Percentiles rank a stretch among this genome's conserved stretches.
These are phyloP conservation scores for Sphaeramia orbicularis DNA, from an alignment of 2,797 vertebrate species.

Conservation along the genomic window DNA sequence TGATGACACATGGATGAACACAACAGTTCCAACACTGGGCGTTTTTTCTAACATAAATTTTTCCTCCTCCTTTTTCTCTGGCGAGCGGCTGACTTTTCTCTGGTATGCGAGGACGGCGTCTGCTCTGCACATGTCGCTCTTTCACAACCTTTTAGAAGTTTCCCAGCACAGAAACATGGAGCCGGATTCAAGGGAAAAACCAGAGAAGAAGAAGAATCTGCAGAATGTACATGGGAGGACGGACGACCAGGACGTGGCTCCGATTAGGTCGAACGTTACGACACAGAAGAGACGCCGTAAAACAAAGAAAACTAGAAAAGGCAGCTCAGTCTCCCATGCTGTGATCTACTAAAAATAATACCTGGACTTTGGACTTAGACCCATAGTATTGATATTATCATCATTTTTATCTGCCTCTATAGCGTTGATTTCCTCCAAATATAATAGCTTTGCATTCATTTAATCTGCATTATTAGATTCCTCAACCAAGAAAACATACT, in stretches of 20 bases:
- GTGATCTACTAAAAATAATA: no score
- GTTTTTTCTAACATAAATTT: slow-evolving; percentile 37
- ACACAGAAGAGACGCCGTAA: slow-evolving; percentile 46
- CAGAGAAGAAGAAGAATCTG: slow-evolving; percentile 19
- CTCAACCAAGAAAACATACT: no score
- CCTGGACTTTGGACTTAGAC: no score
- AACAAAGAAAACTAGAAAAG: slow-evolving; percentile 72
- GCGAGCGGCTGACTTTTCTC: slow-evolving; percentile 59
- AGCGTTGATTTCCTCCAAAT: no score
- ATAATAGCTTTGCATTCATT: no score
- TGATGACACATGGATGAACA: slow-evolving; percentile 59
- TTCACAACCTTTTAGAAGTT: slow-evolving; percentile 61
- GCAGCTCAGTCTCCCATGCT: no score
- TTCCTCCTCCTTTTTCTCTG: slow-evolving; percentile 53
- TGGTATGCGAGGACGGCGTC: slow-evolving; percentile 65
- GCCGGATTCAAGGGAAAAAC: slow-evolving; percentile 25
- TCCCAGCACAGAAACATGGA: slow-evolving; percentile 23
- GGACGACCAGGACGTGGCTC: slow-evolving; percentile 32
- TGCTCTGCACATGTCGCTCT: slow-evolving; percentile 72
- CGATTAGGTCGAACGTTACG: slow-evolving; percentile 61
- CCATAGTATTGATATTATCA: no score
- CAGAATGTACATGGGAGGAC: slow-evolving; percentile 30
- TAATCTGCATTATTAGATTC: no score
- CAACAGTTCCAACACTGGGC: slow-evolving; percentile 35
- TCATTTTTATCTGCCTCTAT: no score